Evolutionary conservation across 35 echinoderm and acorn worm genomes (phyloP), one percentile per base, ranked within the genome.

Genomic region (Chiridota heheva): DNA sequence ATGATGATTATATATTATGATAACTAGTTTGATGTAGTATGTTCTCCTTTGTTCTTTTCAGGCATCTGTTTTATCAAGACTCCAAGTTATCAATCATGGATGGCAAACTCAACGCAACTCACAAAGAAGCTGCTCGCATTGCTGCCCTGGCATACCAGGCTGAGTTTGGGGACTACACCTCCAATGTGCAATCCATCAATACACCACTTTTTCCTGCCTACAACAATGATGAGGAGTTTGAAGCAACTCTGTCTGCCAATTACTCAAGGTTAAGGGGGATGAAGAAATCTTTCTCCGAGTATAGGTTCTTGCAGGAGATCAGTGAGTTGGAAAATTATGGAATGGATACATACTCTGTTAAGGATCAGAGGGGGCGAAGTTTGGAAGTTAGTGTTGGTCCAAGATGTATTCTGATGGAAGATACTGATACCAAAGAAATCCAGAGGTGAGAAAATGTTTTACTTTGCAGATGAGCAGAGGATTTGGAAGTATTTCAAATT

Each of bases 21-120:
- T n/a, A n/a, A n/a, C n/a, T n/a, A n/a, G n/a, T n/a, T n/a, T n/a
- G n/a, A n/a, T n/a, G n/a, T n/a, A n/a, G n/a, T n/a, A n/a, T n/a
- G n/a, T 44, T 43, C 42, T 59, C 33, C n/a, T 76, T 42, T 59
- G 82, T 77, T 79, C 67, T 67, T 22, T 80, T 29, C 72, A 93
- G 90, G 69, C 84, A 83, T 76, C 85, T 92, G 0, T 88, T 93
- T 44, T 93, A 69, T 63, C 79, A 77, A 77, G 90, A 93, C 88
- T 70, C 77, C 22, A 93, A 87, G 63, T 32, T 88, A 18, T 69
- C 73, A 20, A 33, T 88, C 13, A 42, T 67, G 20, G 79, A 93
- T 4, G 79, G 76, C 2, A 93, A 87, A 29, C 48, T 84, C 18
- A 64, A 61, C 40, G 40, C 56, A 10, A 70, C 90, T 25, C 44